These are phyloP conservation scores for Phymatocera aterrima DNA, from an alignment of 2,888 invertebrate genomes.

Conservation along the genomic window DNA sequence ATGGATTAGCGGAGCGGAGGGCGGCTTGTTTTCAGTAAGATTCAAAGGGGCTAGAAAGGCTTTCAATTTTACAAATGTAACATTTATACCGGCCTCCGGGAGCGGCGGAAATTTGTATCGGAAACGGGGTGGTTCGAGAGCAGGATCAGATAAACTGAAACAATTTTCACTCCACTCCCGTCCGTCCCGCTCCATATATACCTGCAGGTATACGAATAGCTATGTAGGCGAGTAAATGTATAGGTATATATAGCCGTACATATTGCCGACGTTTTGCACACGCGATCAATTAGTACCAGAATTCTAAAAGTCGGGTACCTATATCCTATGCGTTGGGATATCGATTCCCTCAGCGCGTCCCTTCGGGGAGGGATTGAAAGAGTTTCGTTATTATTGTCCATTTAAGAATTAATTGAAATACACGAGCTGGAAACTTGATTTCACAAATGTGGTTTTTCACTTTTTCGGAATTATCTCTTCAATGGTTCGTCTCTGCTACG, in stretches of 20 bases:
- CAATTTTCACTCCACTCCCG: slow-evolving; percentile 35
- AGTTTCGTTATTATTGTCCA: not conserved
- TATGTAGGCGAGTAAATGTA: not conserved
- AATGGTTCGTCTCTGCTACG: not conserved
- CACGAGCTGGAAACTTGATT: not conserved
- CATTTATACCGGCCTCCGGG: not conserved
- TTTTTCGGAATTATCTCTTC: not conserved
- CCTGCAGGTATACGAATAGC: not conserved
- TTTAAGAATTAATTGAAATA: slow-evolving; percentile 14
- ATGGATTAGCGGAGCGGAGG: not conserved
- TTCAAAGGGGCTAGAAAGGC: too few relatives aligned
- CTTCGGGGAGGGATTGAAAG: slow-evolving; percentile 6
- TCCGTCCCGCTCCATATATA: not conserved
- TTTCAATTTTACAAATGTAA: slow-evolving; percentile 23
- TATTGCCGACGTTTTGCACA: slow-evolving; percentile 3
- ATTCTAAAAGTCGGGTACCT: not conserved
- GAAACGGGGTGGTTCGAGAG: slow-evolving; percentile 27
- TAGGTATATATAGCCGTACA: not conserved
- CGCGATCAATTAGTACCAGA: slow-evolving; percentile 14
- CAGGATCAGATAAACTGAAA: slow-evolving; percentile 38
- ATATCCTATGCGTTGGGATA: not conserved
- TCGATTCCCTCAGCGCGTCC: not conserved
- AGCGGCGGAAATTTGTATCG: slow-evolving; percentile 40
- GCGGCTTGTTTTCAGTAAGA: not conserved
- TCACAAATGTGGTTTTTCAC: not conserved